phyloP scores from a whole-genome alignment of 2,113 vertebrate genomes.

The Alethe diademata region DNA sequence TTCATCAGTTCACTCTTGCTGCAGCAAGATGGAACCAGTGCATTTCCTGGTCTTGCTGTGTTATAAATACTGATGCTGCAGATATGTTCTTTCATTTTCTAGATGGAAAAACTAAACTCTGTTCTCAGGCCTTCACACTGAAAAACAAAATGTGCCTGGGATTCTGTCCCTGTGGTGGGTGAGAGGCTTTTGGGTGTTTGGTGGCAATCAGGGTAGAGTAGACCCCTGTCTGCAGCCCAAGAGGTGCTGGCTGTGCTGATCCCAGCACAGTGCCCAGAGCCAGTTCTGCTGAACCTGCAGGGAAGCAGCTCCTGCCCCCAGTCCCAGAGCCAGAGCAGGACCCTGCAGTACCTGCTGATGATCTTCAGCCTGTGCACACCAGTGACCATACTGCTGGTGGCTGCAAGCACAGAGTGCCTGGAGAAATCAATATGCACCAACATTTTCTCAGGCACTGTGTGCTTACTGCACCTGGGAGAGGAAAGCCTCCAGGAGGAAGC shows the following conservation, averaged over 20 bases:
- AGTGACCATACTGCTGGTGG: rapidly evolving
- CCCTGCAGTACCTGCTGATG: not conserved
- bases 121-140: not conserved
- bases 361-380: not conserved
- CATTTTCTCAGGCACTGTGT: not conserved
- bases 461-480: not conserved
- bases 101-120: not conserved
- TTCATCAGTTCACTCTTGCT: not conserved
- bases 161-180: not conserved
- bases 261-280: not conserved
- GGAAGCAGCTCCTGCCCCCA: not conserved
- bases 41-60: not conserved
- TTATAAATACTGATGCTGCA: not conserved
- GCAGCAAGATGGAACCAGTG: not conserved
- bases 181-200: not conserved
- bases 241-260: not conserved
- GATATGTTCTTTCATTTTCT: not conserved
- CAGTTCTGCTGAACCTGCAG: not conserved
- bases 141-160: not conserved
- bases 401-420: not conserved
- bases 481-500: not conserved
- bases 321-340: not conserved
- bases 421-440: not conserved
- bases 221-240: not conserved
- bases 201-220: not conserved